These are phyloP conservation scores for Myotis findleyi DNA, from an alignment of 2,797 vertebrate species.

Conservation along the genomic window DNA sequence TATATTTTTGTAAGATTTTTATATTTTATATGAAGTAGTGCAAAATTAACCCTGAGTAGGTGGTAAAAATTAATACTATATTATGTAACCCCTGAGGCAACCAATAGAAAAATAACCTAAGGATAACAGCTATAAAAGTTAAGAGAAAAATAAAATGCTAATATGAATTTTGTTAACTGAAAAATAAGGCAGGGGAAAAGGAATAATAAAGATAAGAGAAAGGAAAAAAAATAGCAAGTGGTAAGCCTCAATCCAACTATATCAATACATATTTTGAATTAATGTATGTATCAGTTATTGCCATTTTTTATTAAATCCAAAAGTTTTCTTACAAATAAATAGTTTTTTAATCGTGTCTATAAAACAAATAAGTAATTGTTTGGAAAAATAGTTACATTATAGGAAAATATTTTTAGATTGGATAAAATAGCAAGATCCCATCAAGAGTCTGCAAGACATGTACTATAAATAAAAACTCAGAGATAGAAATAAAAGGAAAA, in stretches of 20 bases:
- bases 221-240: neutral
- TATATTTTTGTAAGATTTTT: neutral
- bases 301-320: neutral
- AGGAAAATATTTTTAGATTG: neutral
- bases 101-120: neutral
- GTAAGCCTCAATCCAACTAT: neutral
- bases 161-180: neutral
- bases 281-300: neutral
- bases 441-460: neutral
- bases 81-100: neutral
- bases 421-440: neutral
- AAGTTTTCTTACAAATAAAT: neutral
- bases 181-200: neutral
- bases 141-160: neutral
- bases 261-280: conserved; percentile 45
- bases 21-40: neutral
- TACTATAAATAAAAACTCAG: neutral
- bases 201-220: neutral
- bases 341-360: neutral
- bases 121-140: neutral
- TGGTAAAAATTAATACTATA: neutral
- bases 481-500: neutral
- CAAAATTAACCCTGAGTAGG: neutral
- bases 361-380: neutral
- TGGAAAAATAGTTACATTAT: neutral